These are phyloP conservation scores for Neodiprion fabricii DNA, from an alignment of 1,140 invertebrate species.

Conservation along the genomic window DNA sequence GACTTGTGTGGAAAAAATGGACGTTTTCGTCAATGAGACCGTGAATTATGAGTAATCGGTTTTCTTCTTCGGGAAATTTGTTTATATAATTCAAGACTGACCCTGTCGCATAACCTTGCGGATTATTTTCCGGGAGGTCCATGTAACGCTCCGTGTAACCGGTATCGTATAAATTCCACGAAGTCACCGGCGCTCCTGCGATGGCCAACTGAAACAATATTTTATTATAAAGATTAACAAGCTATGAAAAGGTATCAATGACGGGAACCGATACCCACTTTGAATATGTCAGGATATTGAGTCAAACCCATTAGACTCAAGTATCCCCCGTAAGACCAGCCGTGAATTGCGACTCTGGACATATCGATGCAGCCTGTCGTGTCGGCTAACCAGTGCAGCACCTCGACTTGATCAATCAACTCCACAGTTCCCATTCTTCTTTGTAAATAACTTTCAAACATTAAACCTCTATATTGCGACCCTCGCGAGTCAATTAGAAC, in stretches of 20 bases:
- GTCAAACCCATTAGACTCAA: constrained; percentile 85
- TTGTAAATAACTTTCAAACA: constrained; percentile 90
- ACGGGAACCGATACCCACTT: constrained; percentile 60
- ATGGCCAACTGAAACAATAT: constrained; percentile 72
- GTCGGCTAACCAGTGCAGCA: constrained; percentile 85
- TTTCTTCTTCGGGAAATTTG: constrained; percentile 92
- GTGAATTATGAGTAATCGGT: constrained; percentile 95
- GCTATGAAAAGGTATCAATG: constrained; percentile 21
- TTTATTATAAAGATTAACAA: constrained; percentile 24
- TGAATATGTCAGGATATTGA: constrained; percentile 84
- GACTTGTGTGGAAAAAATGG: constrained; percentile 96
- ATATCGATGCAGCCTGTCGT: constrained; percentile 90
- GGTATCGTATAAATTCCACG: constrained; percentile 92
- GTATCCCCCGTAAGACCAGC: constrained; percentile 98
- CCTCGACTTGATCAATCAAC: constrained; percentile 95
- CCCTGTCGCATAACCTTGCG: constrained; percentile 78
- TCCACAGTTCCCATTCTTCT: constrained; percentile 94
- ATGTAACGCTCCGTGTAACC: constrained; percentile 98
- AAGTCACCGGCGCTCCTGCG: constrained; percentile 96
- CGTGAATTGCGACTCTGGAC: constrained; percentile 91
- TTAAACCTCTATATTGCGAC: constrained; percentile 88
- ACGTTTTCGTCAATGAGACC: constrained; percentile 99
- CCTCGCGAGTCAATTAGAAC: constrained; percentile 95
- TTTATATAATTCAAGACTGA: constrained; percentile 81
- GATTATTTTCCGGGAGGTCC: constrained; percentile 87